Evolutionary conservation across 2,113 vertebrate species (phyloP).

Genomic region (Etheostoma spectabile): DNA sequence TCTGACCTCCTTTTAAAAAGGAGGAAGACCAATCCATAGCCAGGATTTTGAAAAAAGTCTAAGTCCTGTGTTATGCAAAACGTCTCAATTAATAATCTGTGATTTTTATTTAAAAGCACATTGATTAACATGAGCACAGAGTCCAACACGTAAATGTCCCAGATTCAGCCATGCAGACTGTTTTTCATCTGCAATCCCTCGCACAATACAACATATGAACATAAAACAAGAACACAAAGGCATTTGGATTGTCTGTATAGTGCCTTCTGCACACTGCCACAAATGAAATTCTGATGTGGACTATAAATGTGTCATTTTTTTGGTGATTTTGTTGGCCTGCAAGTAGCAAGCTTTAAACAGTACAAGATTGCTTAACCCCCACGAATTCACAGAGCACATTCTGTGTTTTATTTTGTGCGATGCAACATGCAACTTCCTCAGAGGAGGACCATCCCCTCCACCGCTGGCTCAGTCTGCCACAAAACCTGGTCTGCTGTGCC

Average conservation of each 20-base stretch:
- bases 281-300: not conserved
- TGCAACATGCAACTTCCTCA: constrained; percentile 44
- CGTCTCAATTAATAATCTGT: not conserved
- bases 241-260: not conserved
- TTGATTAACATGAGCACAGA: too few relatives aligned
- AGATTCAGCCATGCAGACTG: too few relatives aligned
- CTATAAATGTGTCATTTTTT: not conserved
- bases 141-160: too few relatives aligned
- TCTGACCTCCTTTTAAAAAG: not conserved
- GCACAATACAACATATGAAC: too few relatives aligned
- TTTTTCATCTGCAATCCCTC: too few relatives aligned
- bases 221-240: too few relatives aligned
- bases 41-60: not conserved
- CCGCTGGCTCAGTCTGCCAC: not conserved
- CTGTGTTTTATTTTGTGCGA: not conserved
- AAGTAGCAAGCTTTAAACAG: not conserved
- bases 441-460: not conserved
- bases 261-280: not conserved
- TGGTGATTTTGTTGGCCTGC: not conserved
- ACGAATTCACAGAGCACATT: not conserved
- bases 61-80: not conserved
- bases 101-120: too few relatives aligned
- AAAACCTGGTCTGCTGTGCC: constrained; percentile 85
- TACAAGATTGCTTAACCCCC: not conserved
- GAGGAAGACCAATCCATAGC: not conserved